Evolutionary conservation across 1,140 invertebrate genomes (phyloP).

Genomic region (Anthonomus grandis): DNA sequence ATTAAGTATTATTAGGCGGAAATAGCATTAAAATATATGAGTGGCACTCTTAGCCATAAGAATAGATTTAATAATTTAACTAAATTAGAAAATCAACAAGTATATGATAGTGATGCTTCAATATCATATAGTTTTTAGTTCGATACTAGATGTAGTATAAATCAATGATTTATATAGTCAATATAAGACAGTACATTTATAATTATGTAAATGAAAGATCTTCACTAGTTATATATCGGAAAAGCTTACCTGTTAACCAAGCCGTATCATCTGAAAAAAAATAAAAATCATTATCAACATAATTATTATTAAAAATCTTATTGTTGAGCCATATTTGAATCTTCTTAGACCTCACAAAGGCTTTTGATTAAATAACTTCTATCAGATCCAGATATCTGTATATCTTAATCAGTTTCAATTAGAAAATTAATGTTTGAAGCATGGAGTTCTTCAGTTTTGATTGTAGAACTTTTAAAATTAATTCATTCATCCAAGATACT

Average conservation of each 20-base stretch:
- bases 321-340: background rate
- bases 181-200: background rate
- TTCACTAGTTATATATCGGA: background rate
- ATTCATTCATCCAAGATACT: background rate
- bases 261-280: conserved; percentile 11
- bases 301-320: background rate
- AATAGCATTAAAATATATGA: no score
- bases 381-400: background rate
- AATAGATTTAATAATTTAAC: no score
- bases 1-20: no score
- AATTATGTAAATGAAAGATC: background rate
- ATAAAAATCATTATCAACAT: background rate
- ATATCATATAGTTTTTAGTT: background rate
- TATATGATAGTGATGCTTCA: background rate
- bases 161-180: background rate
- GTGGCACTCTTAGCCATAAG: no score
- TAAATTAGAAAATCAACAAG: background rate
- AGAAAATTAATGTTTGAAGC: background rate
- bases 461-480: background rate
- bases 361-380: background rate
- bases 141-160: background rate
- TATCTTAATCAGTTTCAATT: background rate
- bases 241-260: conserved; percentile 12
- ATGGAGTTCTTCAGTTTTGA: background rate
- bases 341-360: background rate